Evolutionary conservation across 2,797 vertebrate genomes (phyloP).

Genomic region (Acomys russatus): DNA sequence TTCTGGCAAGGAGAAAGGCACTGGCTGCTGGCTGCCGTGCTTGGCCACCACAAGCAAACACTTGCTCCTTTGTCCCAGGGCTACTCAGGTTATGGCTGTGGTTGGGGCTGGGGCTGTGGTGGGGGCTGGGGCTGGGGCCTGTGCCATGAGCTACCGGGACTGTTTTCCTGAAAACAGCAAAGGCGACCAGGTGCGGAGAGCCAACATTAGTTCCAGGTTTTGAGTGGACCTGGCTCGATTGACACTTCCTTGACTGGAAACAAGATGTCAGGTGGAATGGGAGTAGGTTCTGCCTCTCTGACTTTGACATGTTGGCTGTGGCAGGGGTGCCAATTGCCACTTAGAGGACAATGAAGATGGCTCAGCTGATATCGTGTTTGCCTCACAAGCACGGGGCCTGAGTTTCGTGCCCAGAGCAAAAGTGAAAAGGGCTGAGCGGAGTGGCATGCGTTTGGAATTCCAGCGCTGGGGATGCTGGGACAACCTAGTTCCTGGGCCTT

Average conservation of each 20-base stretch:
- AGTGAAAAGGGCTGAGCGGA: not conserved
- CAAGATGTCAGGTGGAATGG: not conserved
- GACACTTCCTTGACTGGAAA: accelerated
- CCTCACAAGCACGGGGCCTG: not conserved
- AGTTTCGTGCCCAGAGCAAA: not conserved
- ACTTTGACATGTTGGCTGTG: not conserved
- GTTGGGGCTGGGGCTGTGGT: not conserved
- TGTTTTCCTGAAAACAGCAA: not conserved
- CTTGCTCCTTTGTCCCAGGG: too few relatives aligned
- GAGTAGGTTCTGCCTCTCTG: not conserved
- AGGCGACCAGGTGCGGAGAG: accelerated
- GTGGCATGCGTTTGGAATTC: not conserved
- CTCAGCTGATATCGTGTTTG: not conserved
- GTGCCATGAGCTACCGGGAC: not conserved
- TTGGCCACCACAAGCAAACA: not conserved
- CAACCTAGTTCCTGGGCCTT: not conserved
- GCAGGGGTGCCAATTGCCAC: not conserved
- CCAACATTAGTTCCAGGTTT: not conserved
- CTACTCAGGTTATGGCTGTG: not conserved
- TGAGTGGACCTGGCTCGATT: accelerated
- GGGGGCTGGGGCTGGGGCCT: not conserved
- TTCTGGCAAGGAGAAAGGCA: not conserved
- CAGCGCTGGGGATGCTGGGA: not conserved
- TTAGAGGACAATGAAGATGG: not conserved
- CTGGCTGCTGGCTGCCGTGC: not conserved